Evolutionary conservation across 2,797 vertebrate genomes (phyloP).

Genomic region (Hozukius guyotensis): DNA sequence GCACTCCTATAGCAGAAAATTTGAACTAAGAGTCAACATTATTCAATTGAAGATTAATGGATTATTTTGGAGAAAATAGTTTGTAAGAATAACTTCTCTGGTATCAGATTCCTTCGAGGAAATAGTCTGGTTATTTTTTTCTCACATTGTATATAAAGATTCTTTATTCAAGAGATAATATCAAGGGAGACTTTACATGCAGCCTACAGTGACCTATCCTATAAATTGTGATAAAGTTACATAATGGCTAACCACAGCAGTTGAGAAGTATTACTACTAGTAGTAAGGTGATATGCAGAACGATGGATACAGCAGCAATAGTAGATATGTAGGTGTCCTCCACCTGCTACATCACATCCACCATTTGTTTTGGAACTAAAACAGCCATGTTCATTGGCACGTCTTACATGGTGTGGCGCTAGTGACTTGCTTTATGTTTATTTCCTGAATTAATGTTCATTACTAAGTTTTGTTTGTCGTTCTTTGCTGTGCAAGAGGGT

Average conservation of each 20-base stretch:
- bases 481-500: slow-evolving; percentile 51
- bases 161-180: background rate
- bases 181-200: background rate
- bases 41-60: background rate
- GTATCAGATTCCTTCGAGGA: background rate
- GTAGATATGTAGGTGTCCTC: slow-evolving; percentile 44
- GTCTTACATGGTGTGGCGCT: background rate
- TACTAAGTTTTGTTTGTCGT: slow-evolving; percentile 66
- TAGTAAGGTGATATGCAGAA: background rate
- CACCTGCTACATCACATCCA: slow-evolving; percentile 51
- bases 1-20: background rate
- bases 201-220: background rate
- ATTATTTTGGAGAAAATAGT: background rate
- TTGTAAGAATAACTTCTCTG: background rate
- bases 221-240: background rate
- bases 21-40: background rate
- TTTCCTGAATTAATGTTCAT: slow-evolving; percentile 59
- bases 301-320: slow-evolving; percentile 35
- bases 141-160: background rate
- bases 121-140: background rate
- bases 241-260: background rate
- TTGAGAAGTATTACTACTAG: background rate
- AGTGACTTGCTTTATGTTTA: slow-evolving; percentile 13
- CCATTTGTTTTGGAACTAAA: slow-evolving; percentile 1
- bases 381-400: slow-evolving; percentile 9